Evolutionary conservation across 2,113 vertebrate species (phyloP), one percentile per base, ranked within the genome.

Genomic region (Myotis yumanensis): DNA sequence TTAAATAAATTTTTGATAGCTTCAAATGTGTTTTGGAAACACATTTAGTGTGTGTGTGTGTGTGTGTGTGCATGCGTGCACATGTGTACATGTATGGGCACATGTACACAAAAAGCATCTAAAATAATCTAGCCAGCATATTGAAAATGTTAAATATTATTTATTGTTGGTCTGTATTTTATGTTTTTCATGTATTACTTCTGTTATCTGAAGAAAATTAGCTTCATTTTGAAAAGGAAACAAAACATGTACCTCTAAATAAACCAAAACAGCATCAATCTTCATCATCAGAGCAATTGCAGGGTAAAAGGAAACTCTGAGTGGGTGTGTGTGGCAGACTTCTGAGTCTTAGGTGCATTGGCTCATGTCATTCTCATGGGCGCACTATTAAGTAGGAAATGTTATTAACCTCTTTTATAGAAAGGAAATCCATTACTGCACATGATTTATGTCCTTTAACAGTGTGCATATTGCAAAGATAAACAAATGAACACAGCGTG

Each of bases 221-320:
- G 37, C 72, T 88, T 93, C 52, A 76, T 93, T 90, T 79, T 87
- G 32, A 79, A 92, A 92, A 86, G 40, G 62, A 86, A 96, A 66
- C 0, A 81, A 83, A 85, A 57, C 22, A 37, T 11, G 12, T 62
- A 48, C 48, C 43, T 62, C 35, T 68, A 85, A 59, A 51, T 35
- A 79, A 91, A 84, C 59, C 66, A 83, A 75, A 62, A 22, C 18
- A 68, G 0, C n/a, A 30, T 77, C 35, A 43, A 7, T 46, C 62
- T 40, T 59, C 69, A n/a, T 88, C 37, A 28, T 43, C 2, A 10
- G 35, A n/a, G n/a, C 32, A 40, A 89, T 28, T 62, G n/a, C 17
- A 59, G 23, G 37, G 75, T 79, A 52, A 35, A 87, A 46, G 59
- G 83, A 85, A 75, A 37, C 46, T 69, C 71, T 37, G 28, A 25